Base-by-base conservation (phyloP, 1,140 invertebrate genomes). In the Orius insidiosus region DNA sequence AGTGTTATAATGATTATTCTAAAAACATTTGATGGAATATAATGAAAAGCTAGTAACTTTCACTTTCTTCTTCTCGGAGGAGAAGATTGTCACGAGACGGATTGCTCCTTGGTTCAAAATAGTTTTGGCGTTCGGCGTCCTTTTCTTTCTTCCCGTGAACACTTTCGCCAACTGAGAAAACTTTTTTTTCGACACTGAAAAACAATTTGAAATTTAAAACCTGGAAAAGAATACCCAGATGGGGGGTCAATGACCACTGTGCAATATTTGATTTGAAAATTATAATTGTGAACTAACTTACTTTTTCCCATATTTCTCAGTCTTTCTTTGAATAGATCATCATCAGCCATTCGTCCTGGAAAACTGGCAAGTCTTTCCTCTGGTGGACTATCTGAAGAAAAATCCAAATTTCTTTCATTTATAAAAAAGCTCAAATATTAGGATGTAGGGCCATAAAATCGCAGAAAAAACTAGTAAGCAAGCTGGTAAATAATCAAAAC, bases 281-380 rank as follows among this genome's bases (percentile, higher is more conserved):
- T 11, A 3, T 36, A 3, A 5, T 15, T 37, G 36, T 35, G 24
- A 50, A 52, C 35, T 7, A n/a, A 45, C 53, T 54, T 58, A 81
- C 79, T 63, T 75, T 86, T 85, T 15, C 85, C 84, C 85, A 88
- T 89, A 62, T 87, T 82, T 63, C 76, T 79, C 15, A 89, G 63
- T 57, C 81, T 74, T 63, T 86, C 81, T 60, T 78, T 76, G 54
- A 87, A 85, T 11, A 76, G 72, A 35, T 80, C 80, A 47, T 74
- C 72, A 46, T 84, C 80, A 6, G 42, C 10, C 7, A 34, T 13
- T 41, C 51, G 56, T 41, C 56, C 58, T 2, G 61, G 60, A 53
- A 65, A 65, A 5, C 59, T 56, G 13, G 58, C 58, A 38, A 62
- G 24, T n/a, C 47, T 40, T 46, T 58, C 58, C 34, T 56, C 57